Evolutionary conservation across 2,888 invertebrate genomes (phyloP).

Genomic region (Disparrhopalites patrizii): DNA sequence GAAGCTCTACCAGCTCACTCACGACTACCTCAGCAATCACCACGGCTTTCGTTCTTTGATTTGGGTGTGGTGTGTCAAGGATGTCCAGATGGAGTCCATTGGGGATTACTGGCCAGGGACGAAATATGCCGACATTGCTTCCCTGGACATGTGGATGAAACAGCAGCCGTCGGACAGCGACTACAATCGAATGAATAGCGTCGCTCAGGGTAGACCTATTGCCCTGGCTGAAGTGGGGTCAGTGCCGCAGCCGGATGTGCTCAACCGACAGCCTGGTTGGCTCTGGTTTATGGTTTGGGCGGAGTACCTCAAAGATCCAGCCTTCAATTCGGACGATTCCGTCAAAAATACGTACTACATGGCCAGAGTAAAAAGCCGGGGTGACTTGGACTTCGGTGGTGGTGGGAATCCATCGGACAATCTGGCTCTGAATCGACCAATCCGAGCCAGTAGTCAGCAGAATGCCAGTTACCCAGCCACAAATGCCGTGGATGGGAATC

Average conservation of each 20-base stretch:
- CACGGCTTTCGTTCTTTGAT: conserved; percentile 33
- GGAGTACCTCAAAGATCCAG: conserved; percentile 36
- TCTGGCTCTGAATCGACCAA: conserved; percentile 30
- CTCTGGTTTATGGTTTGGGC: conserved; percentile 44
- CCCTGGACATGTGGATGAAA: conserved; percentile 38
- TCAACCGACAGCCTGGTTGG: conserved; percentile 34
- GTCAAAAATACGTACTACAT: conserved; percentile 36
- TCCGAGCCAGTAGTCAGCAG: conserved; percentile 24
- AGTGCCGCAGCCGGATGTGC: conserved; percentile 34
- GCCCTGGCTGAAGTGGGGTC: conserved; percentile 37
- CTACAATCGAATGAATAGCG: conserved; percentile 34
- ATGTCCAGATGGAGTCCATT: conserved; percentile 33
- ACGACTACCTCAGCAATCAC: conserved; percentile 32
- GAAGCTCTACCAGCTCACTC: conserved; percentile 37
- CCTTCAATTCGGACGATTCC: conserved; percentile 32
- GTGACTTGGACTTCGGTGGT: conserved; percentile 28
- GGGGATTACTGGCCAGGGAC: conserved; percentile 37
- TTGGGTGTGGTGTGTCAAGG: conserved; percentile 41
- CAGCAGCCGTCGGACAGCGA: conserved; percentile 27
- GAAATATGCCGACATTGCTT: conserved; percentile 36
- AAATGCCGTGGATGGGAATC: conserved; percentile 32
- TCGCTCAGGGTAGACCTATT: conserved; percentile 39
- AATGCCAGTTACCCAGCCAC: conserved; percentile 7
- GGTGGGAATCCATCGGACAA: conserved; percentile 19
- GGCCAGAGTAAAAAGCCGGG: conserved; percentile 28